Evolutionary conservation across 2,113 vertebrate genomes (phyloP).

Genomic region (Chionis minor): DNA sequence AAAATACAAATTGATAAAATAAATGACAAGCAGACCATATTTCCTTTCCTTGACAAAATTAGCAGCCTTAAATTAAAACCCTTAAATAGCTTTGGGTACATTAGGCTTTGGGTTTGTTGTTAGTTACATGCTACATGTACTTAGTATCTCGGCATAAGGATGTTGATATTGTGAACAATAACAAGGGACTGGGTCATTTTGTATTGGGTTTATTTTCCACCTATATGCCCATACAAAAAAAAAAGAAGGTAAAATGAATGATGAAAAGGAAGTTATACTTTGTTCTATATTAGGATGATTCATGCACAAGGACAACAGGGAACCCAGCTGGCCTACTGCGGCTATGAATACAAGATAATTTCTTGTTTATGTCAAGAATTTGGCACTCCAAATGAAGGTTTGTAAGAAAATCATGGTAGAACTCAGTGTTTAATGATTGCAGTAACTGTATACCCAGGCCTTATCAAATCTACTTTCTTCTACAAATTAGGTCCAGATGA

Average conservation of each 20-base stretch:
- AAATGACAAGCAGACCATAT: background rate
- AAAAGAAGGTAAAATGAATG: background rate
- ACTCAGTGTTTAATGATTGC: background rate
- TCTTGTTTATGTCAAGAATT: background rate
- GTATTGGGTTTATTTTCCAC: background rate
- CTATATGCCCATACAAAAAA: background rate
- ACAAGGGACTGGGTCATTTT: background rate
- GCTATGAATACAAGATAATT: background rate
- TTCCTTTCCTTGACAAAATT: background rate
- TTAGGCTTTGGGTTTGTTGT: background rate
- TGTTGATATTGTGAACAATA: background rate
- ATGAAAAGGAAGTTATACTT: background rate
- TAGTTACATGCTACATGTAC: background rate
- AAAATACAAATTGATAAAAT: background rate
- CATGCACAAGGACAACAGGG: background rate
- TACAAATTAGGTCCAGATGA: background rate
- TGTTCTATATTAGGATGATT: background rate
- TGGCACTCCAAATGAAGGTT: background rate
- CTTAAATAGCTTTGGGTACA: accelerated
- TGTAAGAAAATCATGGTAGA: background rate
- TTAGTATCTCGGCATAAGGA: too few species aligned
- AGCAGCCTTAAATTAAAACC: background rate
- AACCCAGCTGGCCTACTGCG: background rate
- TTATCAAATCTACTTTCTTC: background rate
- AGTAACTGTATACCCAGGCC: background rate